Percentiles rank a stretch among this genome's conserved stretches.
Conservation (phyloP, 2,888 invertebrate species). For the Didymodactylos carnosus region DNA sequence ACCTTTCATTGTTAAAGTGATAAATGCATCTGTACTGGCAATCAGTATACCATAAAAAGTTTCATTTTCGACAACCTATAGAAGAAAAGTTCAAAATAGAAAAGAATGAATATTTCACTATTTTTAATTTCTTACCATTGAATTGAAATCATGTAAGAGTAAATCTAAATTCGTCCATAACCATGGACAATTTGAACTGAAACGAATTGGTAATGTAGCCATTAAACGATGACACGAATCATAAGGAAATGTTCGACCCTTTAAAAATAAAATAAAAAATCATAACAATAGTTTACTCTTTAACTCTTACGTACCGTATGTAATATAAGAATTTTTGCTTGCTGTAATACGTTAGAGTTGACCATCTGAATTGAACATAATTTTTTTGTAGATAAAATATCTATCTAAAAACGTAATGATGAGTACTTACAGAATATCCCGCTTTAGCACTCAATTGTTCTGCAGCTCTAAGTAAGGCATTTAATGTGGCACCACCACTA, state of each 20-base stretch:
- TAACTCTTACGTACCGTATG: constrained; percentile 29
- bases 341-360: constrained; percentile 30
- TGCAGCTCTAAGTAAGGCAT: constrained; percentile 37
- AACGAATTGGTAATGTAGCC: constrained; percentile 21
- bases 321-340: constrained; percentile 32
- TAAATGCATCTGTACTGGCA: constrained; percentile 34
- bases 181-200: constrained; percentile 15
- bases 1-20: constrained; percentile 21
- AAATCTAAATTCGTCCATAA: constrained; percentile 17
- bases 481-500: constrained; percentile 40
- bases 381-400: background rate
- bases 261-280: background rate
- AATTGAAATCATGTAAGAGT: constrained; percentile 15
- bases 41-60: constrained; percentile 35
- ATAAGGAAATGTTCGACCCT: constrained; percentile 25
- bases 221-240: constrained; percentile 28
- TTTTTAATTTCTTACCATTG: constrained; percentile 16
- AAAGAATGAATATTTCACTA: background rate
- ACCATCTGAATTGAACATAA: constrained; percentile 27
- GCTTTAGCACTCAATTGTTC: constrained; percentile 36
- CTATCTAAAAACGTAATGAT: background rate
- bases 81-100: background rate
- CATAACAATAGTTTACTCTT: background rate
- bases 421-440: constrained; percentile 31
- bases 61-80: constrained; percentile 23